These are phyloP conservation scores for Priocnemis perturbator DNA, from an alignment of 2,888 invertebrate genomes.

Conservation along the genomic window DNA sequence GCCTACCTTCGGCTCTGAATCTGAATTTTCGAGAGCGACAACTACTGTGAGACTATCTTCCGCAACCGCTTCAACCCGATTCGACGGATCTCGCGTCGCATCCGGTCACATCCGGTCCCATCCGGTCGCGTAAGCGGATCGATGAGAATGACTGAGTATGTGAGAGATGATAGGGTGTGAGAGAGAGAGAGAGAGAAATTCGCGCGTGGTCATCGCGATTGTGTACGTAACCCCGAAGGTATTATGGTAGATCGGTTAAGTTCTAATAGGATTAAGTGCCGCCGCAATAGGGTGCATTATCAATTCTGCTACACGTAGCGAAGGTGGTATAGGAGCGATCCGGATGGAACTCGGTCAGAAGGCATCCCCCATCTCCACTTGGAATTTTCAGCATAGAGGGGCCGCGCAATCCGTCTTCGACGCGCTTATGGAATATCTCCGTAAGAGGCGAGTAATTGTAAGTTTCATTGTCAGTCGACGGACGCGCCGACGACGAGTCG, in stretches of 20 bases:
- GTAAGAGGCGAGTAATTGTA: no score
- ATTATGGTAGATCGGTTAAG: constrained; percentile 50
- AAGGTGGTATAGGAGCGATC: constrained; percentile 24
- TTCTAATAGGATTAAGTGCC: constrained; percentile 51
- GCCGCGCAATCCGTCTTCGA: no score
- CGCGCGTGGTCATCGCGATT: constrained; percentile 13
- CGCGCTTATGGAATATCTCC: no score
- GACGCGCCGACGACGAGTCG: no score
- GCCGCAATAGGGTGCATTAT: constrained; percentile 45
- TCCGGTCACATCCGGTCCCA: not conserved
- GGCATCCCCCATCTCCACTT: constrained; percentile 16
- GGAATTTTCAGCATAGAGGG: no score
- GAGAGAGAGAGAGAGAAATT: not conserved
- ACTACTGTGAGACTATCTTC: no score
- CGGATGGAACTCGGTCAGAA: constrained; percentile 30
- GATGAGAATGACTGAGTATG: not conserved
- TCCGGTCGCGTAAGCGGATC: not conserved
- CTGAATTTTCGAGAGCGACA: constrained; percentile 4
- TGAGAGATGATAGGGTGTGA: not conserved
- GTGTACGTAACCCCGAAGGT: constrained; percentile 31
- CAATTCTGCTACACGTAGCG: constrained; percentile 32
- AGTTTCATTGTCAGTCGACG: no score
- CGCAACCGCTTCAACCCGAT: no score
- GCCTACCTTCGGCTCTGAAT: not conserved
- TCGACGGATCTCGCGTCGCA: not conserved